A percentile compares a stretch with the other conserved stretches of the same genome.
phyloP scores from a whole-genome alignment of 2,797 vertebrate species.

The Pyrocephalus nanus region DNA sequence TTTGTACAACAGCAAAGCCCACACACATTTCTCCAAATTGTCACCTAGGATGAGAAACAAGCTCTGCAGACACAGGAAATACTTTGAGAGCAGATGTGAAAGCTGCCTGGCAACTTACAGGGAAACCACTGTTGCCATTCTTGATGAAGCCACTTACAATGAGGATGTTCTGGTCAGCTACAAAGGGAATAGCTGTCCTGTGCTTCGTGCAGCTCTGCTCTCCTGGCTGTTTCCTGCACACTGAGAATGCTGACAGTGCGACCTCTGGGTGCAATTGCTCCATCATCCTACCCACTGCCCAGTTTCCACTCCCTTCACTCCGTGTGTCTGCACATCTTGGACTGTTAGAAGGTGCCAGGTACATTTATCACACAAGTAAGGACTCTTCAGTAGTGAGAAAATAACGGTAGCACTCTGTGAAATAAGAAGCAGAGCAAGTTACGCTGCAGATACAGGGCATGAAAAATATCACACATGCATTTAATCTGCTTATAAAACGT shows the following conservation, averaged over 20 bases:
- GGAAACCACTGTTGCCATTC: neutral
- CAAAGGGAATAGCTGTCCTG: neutral
- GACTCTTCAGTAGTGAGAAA: neutral
- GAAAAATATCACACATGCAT: neutral
- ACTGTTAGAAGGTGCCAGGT: neutral
- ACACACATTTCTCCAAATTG: neutral
- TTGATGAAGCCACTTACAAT: neutral
- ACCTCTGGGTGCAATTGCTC: neutral
- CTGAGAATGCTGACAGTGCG: neutral
- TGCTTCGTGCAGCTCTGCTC: neutral
- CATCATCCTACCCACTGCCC: rapidly evolving
- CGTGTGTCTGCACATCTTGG: neutral
- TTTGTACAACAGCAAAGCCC: neutral
- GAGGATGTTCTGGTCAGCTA: neutral
- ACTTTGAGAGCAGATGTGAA: neutral
- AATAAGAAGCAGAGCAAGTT: neutral
- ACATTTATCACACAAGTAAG: neutral
- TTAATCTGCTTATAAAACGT: neutral
- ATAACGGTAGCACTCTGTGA: neutral
- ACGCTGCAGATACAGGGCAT: rapidly evolving
- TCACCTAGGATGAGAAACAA: neutral
- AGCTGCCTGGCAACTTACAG: neutral
- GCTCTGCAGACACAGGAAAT: neutral
- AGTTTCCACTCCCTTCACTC: neutral
- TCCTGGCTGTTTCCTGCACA: neutral